Evolutionary conservation across 2,888 invertebrate species (phyloP).

Genomic region (Lomographa bimaculata): DNA sequence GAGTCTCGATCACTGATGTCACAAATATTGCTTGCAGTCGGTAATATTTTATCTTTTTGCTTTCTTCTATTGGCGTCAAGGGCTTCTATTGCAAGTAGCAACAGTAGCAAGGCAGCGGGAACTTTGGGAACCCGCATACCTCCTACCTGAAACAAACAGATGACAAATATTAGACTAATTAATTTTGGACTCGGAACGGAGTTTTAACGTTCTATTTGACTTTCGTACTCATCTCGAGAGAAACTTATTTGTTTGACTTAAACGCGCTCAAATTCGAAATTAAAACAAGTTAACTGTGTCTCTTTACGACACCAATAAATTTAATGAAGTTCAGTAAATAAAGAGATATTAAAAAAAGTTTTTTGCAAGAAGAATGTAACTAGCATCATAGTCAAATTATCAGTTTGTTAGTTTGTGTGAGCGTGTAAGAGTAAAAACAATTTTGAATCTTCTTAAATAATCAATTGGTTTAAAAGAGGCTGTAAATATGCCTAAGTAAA

Average conservation of each 20-base stretch:
- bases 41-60: conserved; percentile 66
- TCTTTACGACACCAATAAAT: conserved; percentile 3
- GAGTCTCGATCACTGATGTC: conserved; percentile 80
- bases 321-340: conserved; percentile 2
- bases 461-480: no score
- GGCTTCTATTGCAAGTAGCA: conserved; percentile 76
- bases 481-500: no score
- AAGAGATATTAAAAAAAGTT: conserved; percentile 5
- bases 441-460: no score
- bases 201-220: conserved; percentile 28
- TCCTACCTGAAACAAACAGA: conserved; percentile 70
- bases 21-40: conserved; percentile 76
- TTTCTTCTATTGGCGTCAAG: conserved; percentile 73
- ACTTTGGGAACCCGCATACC: conserved; percentile 79
- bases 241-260: conserved; percentile 24
- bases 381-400: no score
- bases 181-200: conserved; percentile 17
- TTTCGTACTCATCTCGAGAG: conserved; percentile 19
- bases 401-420: no score
- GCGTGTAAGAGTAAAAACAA: no score
- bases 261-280: conserved; percentile 11
- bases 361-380: background rate
- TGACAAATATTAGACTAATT: conserved; percentile 28
- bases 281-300: conserved; percentile 19
- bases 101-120: conserved; percentile 79